Base-by-base conservation (phyloP, 2,888 invertebrate genomes). In the Pseudanteris insignis region DNA sequence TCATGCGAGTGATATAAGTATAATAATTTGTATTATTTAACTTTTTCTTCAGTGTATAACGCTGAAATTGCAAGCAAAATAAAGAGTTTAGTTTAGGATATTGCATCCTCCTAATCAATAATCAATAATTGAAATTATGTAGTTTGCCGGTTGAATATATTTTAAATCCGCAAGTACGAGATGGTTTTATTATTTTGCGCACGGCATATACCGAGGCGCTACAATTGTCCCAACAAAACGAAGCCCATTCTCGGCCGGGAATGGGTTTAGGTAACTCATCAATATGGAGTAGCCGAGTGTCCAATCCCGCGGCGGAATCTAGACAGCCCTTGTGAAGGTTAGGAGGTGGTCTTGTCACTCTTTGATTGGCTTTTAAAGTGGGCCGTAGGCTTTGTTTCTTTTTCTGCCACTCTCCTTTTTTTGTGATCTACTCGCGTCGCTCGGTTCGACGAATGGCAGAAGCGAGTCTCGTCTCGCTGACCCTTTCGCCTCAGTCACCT, bases 301-400 rank as follows among this genome's bases (percentile, higher is more conserved):
- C 75, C 74, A 75, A 77, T 76, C 70, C 68, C 66, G 70, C 70
- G 70, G 72, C 74, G 73, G 73, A 76, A 74, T 72, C 73, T 70
- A 67, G 74, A 70, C 74, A 74, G 69, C 72, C 77, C 75, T 76
- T 76, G 70, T 67, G 73, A 78, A 78, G 77, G 74, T 73, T 71
- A 70, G 70, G 58, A 67, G 66, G 67, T 66, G 66, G 66, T 68
- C 67, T 67, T 79, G 79, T 79, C 79, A 79, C 76, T 79, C 76
- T 77, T 78, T 79, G 79, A 79, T 79, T 79, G 79, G 79, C 77
- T 77, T 77, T 76, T 76, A 76, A 67, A 65, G 69, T 65, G 67
- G 68, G 44, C 65, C 70, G 70, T 72, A 67, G 67, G 65, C 37
- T 64, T 67, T 63, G 51, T 67, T 65, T 71, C 69, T 71, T 67